Evolutionary conservation across 2,888 invertebrate species (phyloP), one percentile per base, ranked within the genome.

Genomic region (Crossocerus cetratus): DNA sequence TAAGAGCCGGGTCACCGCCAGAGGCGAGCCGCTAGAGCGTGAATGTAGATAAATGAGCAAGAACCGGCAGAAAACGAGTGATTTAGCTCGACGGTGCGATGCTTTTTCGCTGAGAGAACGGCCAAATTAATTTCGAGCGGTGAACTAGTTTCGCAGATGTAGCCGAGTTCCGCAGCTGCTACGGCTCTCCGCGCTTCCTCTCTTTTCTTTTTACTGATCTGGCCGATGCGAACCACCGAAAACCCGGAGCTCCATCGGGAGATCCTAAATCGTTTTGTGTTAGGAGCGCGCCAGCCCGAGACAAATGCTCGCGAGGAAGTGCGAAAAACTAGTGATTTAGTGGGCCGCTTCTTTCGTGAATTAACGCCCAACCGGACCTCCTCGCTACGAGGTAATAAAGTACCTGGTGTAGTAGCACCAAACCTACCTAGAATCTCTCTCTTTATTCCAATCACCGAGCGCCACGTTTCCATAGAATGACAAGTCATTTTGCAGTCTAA

Each of bases 251-350:
- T 58, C 16, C 11, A 11, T 32, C 32, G 11, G 53, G 16, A 22
- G 69, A 64, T 60, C 55, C 49, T 69, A 64, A 69, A 69, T 64
- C 63, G 69, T 21, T 69, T 63, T 53, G 63, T 54, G 49, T 57
- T n/a, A n/a, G n/a, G n/a, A 57, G 58, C 54, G 18, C 44, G 44
- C 32, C 55, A 55, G 55, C 14, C 42, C 20, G 16, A 59, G 49
- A 59, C 64, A 69, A 59, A 59, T 69, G 64, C 32, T 16, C 18
- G 21, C 55, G 54, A 64, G 63, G 63, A 63, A 63, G 23, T n/a
- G 55, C 20, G 53, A 59, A 59, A 54, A 55, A 23, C 64, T 14
- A 13, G 55, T 64, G 53, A 64, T 69, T 60, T 69, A 69, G 22
- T 13, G 43, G 20, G 2, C 43, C 32, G n/a, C 62, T 43, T 57